Evolutionary conservation across 2,888 invertebrate genomes (phyloP), one percentile per base, ranked within the genome.

Genomic region (Ophraella communa): DNA sequence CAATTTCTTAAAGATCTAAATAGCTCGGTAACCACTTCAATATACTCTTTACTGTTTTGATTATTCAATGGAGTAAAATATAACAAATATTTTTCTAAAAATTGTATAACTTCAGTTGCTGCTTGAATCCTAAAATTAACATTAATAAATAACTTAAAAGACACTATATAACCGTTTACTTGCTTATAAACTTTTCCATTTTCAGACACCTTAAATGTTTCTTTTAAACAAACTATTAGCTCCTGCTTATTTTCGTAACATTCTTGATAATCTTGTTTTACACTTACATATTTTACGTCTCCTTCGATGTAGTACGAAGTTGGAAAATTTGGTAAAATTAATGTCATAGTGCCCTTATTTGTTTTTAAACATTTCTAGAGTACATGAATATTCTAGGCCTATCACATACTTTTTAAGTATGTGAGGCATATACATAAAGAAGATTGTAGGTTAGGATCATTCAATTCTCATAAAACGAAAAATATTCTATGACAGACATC

Each of bases 1-100:
- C 85, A 85, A 14, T 86, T 87, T 24, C 87, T 82, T 1, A 87
- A 83, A 0, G 85, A 78, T 1, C 86, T 82, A 17, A 86, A 79
- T 58, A 86, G 84, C 72, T 86, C 86, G 68, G 55, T 60, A 17
- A 71, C 17, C 47, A 62, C 47, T 21, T 47, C 45, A 35, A 35
- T 27, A 8, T 35, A 45, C 21, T 57, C 58, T 52, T 44, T 53
- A 39, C 27, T 24, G 42, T 10, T 18, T 54, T 14, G n/a, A 8
- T 39, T 17, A 47, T 14, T 17, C 27, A 42, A 60, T 24, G 20
- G 21, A 20, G 51, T 51, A 30, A 20, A 24, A 35, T 44, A 17
- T 30, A 7, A 30, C 23, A 72, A 52, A 39, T 62, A 55, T 56
- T 58, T 39, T 30, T 62, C 62, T 47, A 72, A 42, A 24, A 11